Conservation (phyloP, 2,888 invertebrate species). For the Imbricaverruca yamaguchii region DNA sequence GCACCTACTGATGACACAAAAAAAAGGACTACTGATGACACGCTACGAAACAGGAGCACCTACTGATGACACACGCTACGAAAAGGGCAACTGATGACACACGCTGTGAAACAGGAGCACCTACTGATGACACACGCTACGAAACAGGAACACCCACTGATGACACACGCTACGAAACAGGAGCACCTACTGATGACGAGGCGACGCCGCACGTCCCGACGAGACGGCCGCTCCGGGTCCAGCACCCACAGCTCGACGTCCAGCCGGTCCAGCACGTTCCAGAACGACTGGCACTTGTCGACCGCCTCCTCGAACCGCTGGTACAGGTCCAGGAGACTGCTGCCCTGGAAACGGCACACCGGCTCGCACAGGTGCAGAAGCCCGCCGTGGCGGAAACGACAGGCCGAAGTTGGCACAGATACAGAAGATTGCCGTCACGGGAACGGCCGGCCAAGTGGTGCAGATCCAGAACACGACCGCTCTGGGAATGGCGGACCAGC, state of each 20-base stretch:
- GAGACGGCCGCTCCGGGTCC: constrained; percentile 24
- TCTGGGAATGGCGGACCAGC: too few relatives aligned
- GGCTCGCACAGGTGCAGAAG: too few relatives aligned
- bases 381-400: too few relatives aligned
- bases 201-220: constrained; percentile 25
- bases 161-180: too few relatives aligned
- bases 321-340: not conserved
- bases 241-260: constrained; percentile 25
- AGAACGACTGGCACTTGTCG: constrained; percentile 24
- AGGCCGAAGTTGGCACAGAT: too few relatives aligned
- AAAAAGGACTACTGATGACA: too few relatives aligned
- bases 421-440: too few relatives aligned
- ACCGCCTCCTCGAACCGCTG: constrained; percentile 23
- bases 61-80: constrained; percentile 27
- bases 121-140: constrained; percentile 22
- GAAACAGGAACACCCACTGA: constrained; percentile 12
- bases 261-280: constrained; percentile 27
- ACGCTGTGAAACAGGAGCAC: not conserved
- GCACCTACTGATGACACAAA: constrained; percentile 27
- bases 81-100: too few relatives aligned
- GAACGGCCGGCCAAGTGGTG: too few relatives aligned
- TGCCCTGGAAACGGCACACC: not conserved
- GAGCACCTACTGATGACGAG: constrained; percentile 25
- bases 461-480: too few relatives aligned
- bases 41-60: not conserved